A percentile compares a stretch with the other conserved stretches of the same genome.
Evolutionary conservation across 2,113 vertebrate species (phyloP).

Genomic region (Heterotilapia buettikoferi): DNA sequence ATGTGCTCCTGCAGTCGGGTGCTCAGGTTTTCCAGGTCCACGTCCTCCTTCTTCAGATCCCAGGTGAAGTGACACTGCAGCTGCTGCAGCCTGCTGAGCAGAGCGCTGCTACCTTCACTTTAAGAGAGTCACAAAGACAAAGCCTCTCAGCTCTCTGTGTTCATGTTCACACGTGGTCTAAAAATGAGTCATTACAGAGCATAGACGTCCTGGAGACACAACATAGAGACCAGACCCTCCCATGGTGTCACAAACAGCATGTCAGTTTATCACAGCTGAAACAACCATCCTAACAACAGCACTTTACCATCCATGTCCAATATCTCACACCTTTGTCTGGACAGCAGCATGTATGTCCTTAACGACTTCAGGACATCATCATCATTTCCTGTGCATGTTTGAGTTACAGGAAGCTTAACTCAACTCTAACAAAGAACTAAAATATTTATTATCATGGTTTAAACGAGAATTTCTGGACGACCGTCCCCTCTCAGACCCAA

Average conservation of each 20-base stretch:
- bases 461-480: neutral
- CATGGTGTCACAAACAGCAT: neutral
- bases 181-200: neutral
- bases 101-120: neutral
- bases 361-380: too few species aligned
- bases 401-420: neutral
- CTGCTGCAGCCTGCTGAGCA: neutral
- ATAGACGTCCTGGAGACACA: neutral
- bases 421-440: neutral
- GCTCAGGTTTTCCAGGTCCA: neutral
- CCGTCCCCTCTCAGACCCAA: neutral
- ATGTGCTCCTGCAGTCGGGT: neutral
- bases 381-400: neutral
- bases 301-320: too few species aligned
- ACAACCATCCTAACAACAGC: neutral
- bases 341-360: too few species aligned
- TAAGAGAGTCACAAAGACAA: neutral
- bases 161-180: neutral
- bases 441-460: neutral
- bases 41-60: neutral
- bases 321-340: too few species aligned
- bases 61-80: conserved; percentile 1
- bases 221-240: neutral
- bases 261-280: neutral
- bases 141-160: neutral